A percentile compares a stretch with the other conserved stretches of the same genome.
These are phyloP conservation scores for Nesometra sesokonis DNA, from an alignment of 35 echinoderm and acorn worm species.

Conservation along the genomic window DNA sequence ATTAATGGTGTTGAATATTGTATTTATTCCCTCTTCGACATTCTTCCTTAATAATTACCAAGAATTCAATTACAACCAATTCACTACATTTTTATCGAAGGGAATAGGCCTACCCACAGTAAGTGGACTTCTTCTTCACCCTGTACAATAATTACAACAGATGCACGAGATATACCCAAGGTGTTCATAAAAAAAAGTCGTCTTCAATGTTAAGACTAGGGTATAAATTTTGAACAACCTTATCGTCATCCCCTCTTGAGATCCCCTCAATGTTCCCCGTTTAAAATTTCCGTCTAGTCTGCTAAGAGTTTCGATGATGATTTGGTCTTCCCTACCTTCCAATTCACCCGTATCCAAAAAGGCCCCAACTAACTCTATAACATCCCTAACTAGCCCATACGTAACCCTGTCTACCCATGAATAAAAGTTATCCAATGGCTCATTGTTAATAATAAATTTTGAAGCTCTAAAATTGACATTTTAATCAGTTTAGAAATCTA, in stretches of 20 bases:
- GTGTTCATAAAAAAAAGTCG: no score
- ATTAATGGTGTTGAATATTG: not conserved
- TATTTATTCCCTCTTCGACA: not conserved
- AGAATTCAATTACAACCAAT: not conserved
- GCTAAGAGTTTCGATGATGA: not conserved
- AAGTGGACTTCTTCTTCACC: not conserved
- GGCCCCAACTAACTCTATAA: not conserved
- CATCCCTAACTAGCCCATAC: not conserved
- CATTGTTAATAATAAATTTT: not conserved
- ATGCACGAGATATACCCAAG: not conserved
- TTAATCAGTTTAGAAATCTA: not conserved
- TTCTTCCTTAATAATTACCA: not conserved
- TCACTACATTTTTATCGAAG: not conserved
- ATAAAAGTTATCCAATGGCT: not conserved
- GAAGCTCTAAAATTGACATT: not conserved
- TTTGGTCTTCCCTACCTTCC: not conserved
- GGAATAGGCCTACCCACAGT: not conserved
- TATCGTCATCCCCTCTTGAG: not conserved
- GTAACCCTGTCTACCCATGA: not conserved
- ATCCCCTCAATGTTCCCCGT: not conserved
- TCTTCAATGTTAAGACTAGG: no score
- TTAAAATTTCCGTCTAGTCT: not conserved
- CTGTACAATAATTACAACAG: not conserved
- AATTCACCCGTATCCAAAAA: not conserved
- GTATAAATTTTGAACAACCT: not conserved